A percentile compares a stretch with the other conserved stretches of the same genome.
phyloP scores from a whole-genome alignment of 2,113 vertebrate genomes.

The Anthoscopus minutus region DNA sequence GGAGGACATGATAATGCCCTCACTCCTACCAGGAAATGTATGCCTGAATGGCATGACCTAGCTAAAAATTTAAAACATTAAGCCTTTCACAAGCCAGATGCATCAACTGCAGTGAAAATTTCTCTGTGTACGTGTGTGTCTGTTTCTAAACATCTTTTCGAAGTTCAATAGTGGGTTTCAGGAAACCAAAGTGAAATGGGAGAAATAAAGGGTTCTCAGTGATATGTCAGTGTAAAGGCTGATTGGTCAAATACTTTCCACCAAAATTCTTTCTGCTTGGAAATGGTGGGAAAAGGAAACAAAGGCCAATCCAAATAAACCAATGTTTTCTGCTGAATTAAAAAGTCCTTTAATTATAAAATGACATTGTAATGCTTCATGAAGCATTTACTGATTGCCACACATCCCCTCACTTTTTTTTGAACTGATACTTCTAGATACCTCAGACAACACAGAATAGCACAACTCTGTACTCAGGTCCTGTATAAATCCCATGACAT shows the following conservation, averaged over 20 bases:
- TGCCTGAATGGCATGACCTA: not conserved
- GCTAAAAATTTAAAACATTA: not conserved
- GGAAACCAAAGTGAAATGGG: not conserved
- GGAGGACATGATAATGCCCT: not conserved
- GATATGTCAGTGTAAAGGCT: not conserved
- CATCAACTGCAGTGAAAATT: not conserved
- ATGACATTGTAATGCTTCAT: not conserved
- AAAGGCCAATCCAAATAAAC: not conserved
- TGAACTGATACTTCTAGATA: not conserved
- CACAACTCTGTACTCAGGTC: not conserved
- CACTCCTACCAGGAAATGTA: not conserved
- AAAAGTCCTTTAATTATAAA: not conserved
- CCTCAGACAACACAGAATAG: not conserved
- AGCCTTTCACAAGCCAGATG: not conserved
- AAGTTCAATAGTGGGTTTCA: not conserved
- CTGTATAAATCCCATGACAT: not conserved
- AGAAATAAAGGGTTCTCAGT: not conserved
- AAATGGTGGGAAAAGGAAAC: not conserved
- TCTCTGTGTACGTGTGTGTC: not conserved
- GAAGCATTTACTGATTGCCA: not conserved
- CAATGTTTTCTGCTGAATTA: not conserved
- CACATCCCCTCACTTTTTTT: not conserved
- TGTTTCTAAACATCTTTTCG: not conserved
- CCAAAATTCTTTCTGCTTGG: not conserved
- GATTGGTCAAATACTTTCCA: not conserved